Conservation (phyloP, 2,888 invertebrate genomes). For the Rhagonycha lutea region DNA sequence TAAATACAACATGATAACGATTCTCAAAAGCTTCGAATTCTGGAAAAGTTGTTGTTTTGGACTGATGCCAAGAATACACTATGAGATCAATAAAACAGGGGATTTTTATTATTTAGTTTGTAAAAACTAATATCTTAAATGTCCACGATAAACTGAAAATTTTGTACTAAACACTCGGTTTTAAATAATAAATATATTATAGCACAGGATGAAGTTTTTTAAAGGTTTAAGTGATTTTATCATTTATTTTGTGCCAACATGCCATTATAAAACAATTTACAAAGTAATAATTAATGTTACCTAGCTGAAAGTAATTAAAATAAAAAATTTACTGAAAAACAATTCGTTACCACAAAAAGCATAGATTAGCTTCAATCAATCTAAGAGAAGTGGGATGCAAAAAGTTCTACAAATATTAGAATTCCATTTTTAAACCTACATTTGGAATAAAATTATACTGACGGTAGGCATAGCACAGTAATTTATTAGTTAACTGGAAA, state of each 20-base stretch:
- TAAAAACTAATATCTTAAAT: constrained; percentile 20
- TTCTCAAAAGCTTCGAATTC: constrained; percentile 23
- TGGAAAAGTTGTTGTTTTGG: constrained; percentile 27
- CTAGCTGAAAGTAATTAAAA: neutral
- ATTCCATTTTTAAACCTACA: neutral
- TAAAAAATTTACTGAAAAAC: neutral
- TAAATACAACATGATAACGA: constrained; percentile 25
- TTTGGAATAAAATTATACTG: neutral
- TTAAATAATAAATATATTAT: neutral
- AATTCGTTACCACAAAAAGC: neutral
- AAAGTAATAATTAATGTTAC: neutral
- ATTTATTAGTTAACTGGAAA: neutral
- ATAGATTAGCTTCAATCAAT: neutral
- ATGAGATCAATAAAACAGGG: constrained; percentile 22
- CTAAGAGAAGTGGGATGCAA: neutral
- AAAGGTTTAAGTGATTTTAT: neutral
- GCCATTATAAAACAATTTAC: neutral
- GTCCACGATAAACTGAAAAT: neutral
- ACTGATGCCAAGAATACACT: constrained; percentile 21
- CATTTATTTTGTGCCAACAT: neutral
- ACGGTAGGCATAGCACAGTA: neutral
- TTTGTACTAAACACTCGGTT: neutral
- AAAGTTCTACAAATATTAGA: neutral
- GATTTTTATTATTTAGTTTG: constrained; percentile 14
- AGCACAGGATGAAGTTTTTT: neutral